Conservation (phyloP, 2,888 invertebrate species). For the Xylota segnis region DNA sequence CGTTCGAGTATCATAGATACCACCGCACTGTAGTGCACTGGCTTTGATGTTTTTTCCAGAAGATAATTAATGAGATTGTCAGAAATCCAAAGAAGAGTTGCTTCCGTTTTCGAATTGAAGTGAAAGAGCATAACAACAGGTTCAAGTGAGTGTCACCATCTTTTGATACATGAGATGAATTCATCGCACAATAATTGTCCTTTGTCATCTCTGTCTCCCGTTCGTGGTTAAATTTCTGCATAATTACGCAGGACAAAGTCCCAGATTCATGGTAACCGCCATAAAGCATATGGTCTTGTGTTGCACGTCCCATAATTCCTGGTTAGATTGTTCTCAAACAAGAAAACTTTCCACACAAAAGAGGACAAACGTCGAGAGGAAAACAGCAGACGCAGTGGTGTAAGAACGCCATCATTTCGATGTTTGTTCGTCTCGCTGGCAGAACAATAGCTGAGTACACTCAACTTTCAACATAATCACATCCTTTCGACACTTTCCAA, state of each 20-base stretch:
- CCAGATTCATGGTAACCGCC: not conserved
- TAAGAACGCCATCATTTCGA: not conserved
- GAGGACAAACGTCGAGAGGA: not conserved
- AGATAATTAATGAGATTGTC: not conserved
- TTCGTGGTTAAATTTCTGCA: conserved; percentile 23
- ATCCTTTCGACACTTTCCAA: conserved; percentile 34
- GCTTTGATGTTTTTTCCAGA: not conserved
- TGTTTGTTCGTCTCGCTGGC: not conserved
- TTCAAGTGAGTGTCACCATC: not conserved
- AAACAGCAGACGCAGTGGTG: not conserved
- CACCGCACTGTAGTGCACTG: not conserved
- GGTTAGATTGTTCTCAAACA: conserved; percentile 20
- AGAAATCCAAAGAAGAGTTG: not conserved
- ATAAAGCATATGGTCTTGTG: conserved; percentile 13
- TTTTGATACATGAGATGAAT: conserved; percentile 15
- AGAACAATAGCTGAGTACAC: conserved; percentile 41
- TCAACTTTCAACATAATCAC: conserved; percentile 45
- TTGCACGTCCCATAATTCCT: conserved; percentile 36
- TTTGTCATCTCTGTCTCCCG: not conserved
- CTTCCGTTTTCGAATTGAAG: not conserved
- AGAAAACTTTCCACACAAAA: conserved; percentile 35
- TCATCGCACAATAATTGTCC: conserved; percentile 2
- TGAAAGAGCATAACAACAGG: not conserved
- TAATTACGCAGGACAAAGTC: conserved; percentile 28
- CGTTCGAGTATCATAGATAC: not conserved